Conservation (phyloP, 2,113 vertebrate species). For the Lophochroa leadbeateri region DNA sequence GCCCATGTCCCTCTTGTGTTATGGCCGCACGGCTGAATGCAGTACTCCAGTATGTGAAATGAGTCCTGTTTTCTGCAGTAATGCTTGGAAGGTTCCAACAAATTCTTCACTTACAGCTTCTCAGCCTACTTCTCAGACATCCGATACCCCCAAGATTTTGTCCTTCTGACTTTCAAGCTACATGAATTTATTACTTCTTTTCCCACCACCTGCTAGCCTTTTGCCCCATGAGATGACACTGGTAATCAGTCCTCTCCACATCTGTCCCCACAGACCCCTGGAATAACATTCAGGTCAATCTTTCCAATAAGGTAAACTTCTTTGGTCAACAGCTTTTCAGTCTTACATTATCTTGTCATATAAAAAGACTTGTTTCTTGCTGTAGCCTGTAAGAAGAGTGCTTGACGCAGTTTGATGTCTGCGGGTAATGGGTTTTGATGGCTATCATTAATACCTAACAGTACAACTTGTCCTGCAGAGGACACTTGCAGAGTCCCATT, state of each 20-base stretch:
- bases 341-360: not conserved
- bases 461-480: not conserved
- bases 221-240: not conserved
- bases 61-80: not conserved
- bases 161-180: not conserved
- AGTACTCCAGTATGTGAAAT: not conserved
- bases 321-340: not conserved
- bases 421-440: not conserved
- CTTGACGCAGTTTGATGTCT: not conserved
- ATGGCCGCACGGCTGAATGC: not conserved
- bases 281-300: not conserved
- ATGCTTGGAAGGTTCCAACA: not conserved
- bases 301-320: not conserved
- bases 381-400: not conserved
- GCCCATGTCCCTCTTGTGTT: not conserved
- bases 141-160: not conserved
- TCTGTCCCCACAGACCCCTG: not conserved
- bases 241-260: not conserved
- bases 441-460: not conserved
- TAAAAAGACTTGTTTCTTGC: not conserved
- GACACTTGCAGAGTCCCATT: not conserved
- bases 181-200: not conserved
- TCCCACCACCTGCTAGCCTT: not conserved
- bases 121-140: not conserved
- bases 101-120: not conserved